Percentiles rank a stretch among this genome's conserved stretches.
phyloP scores from a whole-genome alignment of 30 jellyfish, hydroid and myxozoan species.

The Turritopsis dohrnii region DNA sequence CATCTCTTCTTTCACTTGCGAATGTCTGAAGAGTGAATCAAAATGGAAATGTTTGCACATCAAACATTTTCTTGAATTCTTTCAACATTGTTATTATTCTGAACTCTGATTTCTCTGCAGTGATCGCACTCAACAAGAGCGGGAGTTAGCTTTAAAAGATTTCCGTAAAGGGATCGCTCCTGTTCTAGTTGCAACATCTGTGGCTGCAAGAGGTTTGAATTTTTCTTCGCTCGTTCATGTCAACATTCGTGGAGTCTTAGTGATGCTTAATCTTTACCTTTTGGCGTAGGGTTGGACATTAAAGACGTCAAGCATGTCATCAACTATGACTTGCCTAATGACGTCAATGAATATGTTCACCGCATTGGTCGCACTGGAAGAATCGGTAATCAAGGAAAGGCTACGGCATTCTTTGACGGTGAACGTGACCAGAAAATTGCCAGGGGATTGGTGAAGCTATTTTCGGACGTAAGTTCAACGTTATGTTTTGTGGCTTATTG shows the following conservation, averaged over 20 bases:
- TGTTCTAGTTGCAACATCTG: constrained; percentile 66
- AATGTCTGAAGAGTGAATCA: too few species aligned
- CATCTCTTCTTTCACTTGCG: constrained; percentile 1
- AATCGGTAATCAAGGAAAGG: constrained; percentile 49
- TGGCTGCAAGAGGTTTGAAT: constrained; percentile 50
- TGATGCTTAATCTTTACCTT: neutral
- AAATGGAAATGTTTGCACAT: too few species aligned
- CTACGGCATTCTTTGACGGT: constrained; percentile 40
- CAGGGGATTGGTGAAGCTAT: constrained; percentile 40
- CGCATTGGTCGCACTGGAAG: constrained; percentile 65
- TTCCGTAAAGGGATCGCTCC: constrained; percentile 42
- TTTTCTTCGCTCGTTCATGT: neutral
- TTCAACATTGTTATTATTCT: neutral
- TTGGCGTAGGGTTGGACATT: constrained; percentile 36
- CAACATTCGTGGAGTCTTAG: neutral
- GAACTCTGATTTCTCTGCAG: constrained; percentile 21
- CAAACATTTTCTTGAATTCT: neutral
- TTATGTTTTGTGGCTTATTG: neutral
- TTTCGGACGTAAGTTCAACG: constrained; percentile 40
- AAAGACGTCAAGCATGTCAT: constrained; percentile 53
- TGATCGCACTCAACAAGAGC: constrained; percentile 55
- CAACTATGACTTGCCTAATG: constrained; percentile 47
- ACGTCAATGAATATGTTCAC: constrained; percentile 39
- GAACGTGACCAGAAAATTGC: constrained; percentile 38
- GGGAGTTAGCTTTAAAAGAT: constrained; percentile 44